Evolutionary conservation across 2,797 vertebrate species (phyloP).

Genomic region (Benthosema pterotum): DNA sequence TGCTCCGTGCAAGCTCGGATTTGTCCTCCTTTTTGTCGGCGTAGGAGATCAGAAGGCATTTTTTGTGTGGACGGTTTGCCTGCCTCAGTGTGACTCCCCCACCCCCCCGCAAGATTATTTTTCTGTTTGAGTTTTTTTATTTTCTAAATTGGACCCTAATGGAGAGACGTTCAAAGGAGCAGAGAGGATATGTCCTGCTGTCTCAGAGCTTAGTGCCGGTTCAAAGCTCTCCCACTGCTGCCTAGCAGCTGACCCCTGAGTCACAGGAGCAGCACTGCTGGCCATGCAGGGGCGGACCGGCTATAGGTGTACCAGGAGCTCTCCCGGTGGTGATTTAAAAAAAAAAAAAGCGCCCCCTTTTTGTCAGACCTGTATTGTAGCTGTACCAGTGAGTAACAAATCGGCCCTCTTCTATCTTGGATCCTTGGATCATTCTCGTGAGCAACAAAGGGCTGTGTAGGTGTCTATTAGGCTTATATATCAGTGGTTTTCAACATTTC

Average conservation of each 20-base stretch:
- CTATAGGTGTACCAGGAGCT: too few relatives aligned
- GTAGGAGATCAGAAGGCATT: conserved; percentile 54
- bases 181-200: conserved; percentile 72
- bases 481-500: too few relatives aligned
- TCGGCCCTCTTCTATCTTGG: too few relatives aligned
- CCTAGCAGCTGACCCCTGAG: conserved; percentile 72
- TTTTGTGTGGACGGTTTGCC: conserved; percentile 58
- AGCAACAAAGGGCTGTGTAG: too few relatives aligned
- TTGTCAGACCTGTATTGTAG: too few relatives aligned
- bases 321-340: too few relatives aligned
- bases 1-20: conserved; percentile 2
- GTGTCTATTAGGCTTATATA: too few relatives aligned
- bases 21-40: conserved; percentile 54
- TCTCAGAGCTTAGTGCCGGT: conserved; percentile 56
- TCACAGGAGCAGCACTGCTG: conserved; percentile 63
- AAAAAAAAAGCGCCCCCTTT: too few relatives aligned
- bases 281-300: too few relatives aligned
- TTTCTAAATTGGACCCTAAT: conserved; percentile 59
- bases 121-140: conserved; percentile 49
- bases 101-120: conserved; percentile 56
- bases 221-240: conserved; percentile 73
- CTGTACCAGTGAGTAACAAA: too few relatives aligned
- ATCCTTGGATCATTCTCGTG: too few relatives aligned
- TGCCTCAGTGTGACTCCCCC: conserved; percentile 33
- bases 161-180: conserved; percentile 63